Evolutionary conservation across 2,888 invertebrate species (phyloP), one percentile per base, ranked within the genome.

Genomic region (Apamea anceps): DNA sequence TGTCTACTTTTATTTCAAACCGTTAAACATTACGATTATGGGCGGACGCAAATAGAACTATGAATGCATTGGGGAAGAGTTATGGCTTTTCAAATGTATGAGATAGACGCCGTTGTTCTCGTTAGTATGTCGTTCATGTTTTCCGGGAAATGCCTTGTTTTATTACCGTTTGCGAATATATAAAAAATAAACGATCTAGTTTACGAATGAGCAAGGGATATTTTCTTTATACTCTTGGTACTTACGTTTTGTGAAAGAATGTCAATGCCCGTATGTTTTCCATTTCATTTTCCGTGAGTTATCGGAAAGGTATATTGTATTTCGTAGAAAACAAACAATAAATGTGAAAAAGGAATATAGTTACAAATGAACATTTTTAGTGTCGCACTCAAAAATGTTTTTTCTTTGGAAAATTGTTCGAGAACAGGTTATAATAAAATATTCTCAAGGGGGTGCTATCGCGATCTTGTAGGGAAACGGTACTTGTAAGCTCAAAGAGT

Each of bases 1-100:
- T 84, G 82, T 85, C 77, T 75, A 60, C 21, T 67, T 85, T 84
- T 83, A 83, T 86, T 76, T 75, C 65, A 65, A 75, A 75, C 73
- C 13, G 75, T 87, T 71, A 75, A 85, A 84, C 63, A 67, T 84
- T 79, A 83, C 65, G 76, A 74, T 79, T 67, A 87, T 72, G 68
- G 67, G 1, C 18, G 32, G 57, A 84, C 76, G 57, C 32, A 65
- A 85, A 85, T 80, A 84, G 70, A 75, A 70, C 75, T 75, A 79
- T 45, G 70, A 45, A 82, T 78, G 70, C 67, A 37, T 63, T 18
- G 32, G 48, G 18, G n/a, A 60, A 81, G 66, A 78, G 68, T 85
- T 86, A 86, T 60, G 7, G 70, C 75, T 78, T 86, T 82, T 63
- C 62, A 86, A 86, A 75, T 78, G 70, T 66, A 57, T 57, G 37